Conservation (phyloP, 2,113 vertebrate species). For the Epinephelus lanceolatus region DNA sequence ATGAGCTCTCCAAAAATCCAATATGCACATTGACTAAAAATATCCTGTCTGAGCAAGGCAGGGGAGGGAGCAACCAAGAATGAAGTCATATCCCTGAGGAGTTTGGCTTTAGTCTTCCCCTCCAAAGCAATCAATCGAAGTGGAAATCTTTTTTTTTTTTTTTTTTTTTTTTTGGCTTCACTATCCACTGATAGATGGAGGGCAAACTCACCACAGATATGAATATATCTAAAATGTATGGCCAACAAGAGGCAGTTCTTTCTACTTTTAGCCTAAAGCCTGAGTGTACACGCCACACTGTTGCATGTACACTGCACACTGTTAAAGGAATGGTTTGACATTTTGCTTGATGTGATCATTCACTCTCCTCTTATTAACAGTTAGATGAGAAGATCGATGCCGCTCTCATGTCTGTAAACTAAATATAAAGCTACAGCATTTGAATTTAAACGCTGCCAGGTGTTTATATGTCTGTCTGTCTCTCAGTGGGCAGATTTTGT, state of each 20-base stretch:
- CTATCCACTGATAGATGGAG: conserved; percentile 40
- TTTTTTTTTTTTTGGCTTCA: conserved; percentile 41
- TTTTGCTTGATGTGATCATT: not conserved
- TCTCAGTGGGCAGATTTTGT: too few relatives aligned
- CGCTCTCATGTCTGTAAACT: not conserved
- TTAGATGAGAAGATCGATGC: not conserved
- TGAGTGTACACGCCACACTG: conserved; percentile 5
- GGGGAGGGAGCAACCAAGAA: conserved; percentile 58
- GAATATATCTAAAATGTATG: conserved; percentile 33
- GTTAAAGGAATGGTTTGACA: not conserved
- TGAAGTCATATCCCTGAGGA: conserved; percentile 66
- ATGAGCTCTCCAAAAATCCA: conserved; percentile 70
- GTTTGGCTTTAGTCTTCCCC: conserved; percentile 52
- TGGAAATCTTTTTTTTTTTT: conserved; percentile 43
- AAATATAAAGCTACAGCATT: not conserved
- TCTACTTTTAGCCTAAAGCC: conserved; percentile 27
- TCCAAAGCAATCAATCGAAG: conserved; percentile 67
- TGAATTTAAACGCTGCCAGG: too few relatives aligned
- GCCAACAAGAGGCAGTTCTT: conserved; percentile 10
- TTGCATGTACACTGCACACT: not conserved
- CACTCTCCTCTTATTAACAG: not conserved
- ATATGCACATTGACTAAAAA: conserved; percentile 72
- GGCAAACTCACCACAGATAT: conserved; percentile 47
- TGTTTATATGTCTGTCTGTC: too few relatives aligned
- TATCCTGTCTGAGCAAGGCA: conserved; percentile 65